phyloP scores from a whole-genome alignment of 1,140 invertebrate genomes.

The Grapholita molesta region DNA sequence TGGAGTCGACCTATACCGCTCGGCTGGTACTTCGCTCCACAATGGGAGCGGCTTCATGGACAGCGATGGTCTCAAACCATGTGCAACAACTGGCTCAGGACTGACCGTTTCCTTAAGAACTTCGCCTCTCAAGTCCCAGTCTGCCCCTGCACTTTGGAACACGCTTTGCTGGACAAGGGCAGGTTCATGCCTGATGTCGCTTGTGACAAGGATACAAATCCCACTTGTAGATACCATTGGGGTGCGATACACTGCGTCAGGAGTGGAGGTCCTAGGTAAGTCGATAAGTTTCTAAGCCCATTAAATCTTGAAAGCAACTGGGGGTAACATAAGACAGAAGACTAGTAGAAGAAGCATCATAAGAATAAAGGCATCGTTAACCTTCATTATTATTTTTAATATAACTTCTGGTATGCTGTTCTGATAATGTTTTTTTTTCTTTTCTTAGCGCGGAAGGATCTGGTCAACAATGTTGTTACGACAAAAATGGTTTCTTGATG shows the following conservation, averaged over 20 bases:
- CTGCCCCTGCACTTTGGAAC: slow-evolving; percentile 95
- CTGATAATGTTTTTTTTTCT: neutral
- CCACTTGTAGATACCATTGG: slow-evolving; percentile 92
- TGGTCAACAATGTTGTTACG: slow-evolving; percentile 98
- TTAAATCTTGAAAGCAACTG: too few species aligned
- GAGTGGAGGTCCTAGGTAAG: slow-evolving; percentile 93
- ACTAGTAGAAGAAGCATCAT: too few species aligned
- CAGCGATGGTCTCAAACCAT: slow-evolving; percentile 87
- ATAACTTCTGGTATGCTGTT: neutral
- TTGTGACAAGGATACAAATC: slow-evolving; percentile 95
- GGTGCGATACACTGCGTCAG: slow-evolving; percentile 95
- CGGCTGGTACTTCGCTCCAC: slow-evolving; percentile 93
- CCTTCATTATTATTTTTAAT: too few species aligned
- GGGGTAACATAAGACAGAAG: too few species aligned
- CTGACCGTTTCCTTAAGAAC: slow-evolving; percentile 92
- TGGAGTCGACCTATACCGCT: slow-evolving; percentile 96
- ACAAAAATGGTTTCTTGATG: slow-evolving; percentile 93
- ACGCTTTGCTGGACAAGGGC: slow-evolving; percentile 94
- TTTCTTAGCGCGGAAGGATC: slow-evolving; percentile 88
- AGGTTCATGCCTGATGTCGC: slow-evolving; percentile 93
- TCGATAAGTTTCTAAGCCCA: neutral
- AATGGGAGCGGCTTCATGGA: slow-evolving; percentile 90
- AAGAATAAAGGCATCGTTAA: too few species aligned
- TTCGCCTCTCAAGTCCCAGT: slow-evolving; percentile 91
- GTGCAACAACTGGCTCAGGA: slow-evolving; percentile 93